A percentile compares a stretch with the other conserved stretches of the same genome.
phyloP scores from a whole-genome alignment of 2,797 vertebrate genomes.

The Semotilus atromaculatus region DNA sequence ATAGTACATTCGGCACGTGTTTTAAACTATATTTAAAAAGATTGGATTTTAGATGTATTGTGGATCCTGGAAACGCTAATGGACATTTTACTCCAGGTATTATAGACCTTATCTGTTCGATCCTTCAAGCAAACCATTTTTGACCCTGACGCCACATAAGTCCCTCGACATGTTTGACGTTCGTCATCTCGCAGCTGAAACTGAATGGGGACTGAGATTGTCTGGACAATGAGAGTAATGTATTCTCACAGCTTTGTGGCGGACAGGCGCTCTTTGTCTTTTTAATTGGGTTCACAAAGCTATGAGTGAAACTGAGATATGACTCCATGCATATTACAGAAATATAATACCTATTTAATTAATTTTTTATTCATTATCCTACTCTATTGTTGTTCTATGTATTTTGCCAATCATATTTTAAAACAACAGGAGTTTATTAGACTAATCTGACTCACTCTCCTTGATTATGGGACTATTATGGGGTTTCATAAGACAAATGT shows the following conservation, averaged over 20 bases:
- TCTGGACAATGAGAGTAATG: slow-evolving; percentile 16
- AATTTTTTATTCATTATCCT: neutral
- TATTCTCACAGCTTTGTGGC: slow-evolving; percentile 1
- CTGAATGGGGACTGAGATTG: neutral
- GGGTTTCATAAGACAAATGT: neutral
- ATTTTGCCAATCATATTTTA: neutral
- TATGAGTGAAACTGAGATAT: slow-evolving; percentile 25
- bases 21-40: neutral
- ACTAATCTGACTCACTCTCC: neutral
- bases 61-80: neutral
- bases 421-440: slow-evolving; percentile 9
- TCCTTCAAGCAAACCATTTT: neutral
- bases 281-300: slow-evolving; percentile 41
- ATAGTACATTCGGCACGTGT: neutral
- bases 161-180: neutral
- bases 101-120: neutral
- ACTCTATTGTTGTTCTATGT: neutral
- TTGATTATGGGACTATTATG: neutral
- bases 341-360: slow-evolving; percentile 5
- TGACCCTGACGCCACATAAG: neutral
- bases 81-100: neutral
- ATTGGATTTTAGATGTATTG: neutral
- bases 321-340: slow-evolving; percentile 10
- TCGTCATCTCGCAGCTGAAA: neutral
- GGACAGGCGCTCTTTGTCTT: neutral